Conservation (phyloP, 2,797 vertebrate species). For the Coccyzus lansbergi region DNA sequence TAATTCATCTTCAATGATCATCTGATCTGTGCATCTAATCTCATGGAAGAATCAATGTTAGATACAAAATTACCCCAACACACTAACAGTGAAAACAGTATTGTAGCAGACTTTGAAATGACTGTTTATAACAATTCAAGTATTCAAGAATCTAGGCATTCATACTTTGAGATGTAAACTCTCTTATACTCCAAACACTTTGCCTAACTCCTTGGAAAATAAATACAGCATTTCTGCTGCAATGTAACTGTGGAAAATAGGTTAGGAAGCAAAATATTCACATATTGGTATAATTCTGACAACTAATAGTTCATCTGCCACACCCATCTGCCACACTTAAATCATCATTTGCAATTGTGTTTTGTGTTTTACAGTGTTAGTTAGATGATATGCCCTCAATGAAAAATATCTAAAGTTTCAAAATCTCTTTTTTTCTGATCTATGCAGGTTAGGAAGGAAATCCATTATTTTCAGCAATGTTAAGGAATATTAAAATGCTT, state of each 20-base stretch:
- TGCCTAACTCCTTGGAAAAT: not conserved
- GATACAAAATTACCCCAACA: not conserved
- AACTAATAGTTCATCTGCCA: not conserved
- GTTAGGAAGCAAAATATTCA: not conserved
- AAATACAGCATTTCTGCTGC: not conserved
- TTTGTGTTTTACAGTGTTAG: not conserved
- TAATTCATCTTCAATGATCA: not conserved
- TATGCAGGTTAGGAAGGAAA: not conserved
- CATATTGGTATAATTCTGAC: not conserved
- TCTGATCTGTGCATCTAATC: not conserved
- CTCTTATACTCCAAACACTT: not conserved
- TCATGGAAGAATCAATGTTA: not conserved
- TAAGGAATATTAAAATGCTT: not conserved
- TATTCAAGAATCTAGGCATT: not conserved
- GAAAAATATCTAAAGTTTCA: not conserved
- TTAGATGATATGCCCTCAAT: not conserved
- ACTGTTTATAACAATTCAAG: not conserved
- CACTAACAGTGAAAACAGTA: not conserved
- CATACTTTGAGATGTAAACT: not conserved
- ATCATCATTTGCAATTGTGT: not conserved
- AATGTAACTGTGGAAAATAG: not conserved
- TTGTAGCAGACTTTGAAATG: not conserved
- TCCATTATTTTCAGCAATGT: not conserved
- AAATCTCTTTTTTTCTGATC: not conserved
- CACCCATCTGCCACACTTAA: not conserved